A percentile compares a stretch with the other conserved stretches of the same genome.
Conservation (phyloP, 2,888 invertebrate genomes). For the Timandra comae region DNA sequence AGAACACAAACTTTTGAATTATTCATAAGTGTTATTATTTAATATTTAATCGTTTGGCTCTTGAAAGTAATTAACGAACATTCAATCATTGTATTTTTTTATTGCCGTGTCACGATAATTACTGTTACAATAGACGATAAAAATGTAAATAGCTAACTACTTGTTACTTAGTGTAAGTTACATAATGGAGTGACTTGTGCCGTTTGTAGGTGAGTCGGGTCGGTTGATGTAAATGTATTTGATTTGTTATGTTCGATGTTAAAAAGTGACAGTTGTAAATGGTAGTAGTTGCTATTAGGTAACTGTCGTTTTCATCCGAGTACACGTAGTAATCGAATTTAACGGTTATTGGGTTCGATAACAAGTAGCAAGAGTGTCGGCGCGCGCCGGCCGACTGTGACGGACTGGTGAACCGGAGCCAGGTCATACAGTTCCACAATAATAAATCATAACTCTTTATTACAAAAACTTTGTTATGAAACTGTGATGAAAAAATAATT, state of each 20-base stretch:
- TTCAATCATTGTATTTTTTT: slow-evolving; percentile 23
- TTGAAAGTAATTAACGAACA: slow-evolving; percentile 15
- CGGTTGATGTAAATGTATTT: background rate
- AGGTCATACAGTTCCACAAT: slow-evolving; percentile 29
- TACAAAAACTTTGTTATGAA: slow-evolving; percentile 19
- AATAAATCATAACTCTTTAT: slow-evolving; percentile 14
- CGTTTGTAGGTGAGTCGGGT: no score
- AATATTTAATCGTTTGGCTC: slow-evolving; percentile 11
- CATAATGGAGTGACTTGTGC: background rate
- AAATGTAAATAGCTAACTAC: slow-evolving; percentile 15
- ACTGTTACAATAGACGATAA: slow-evolving; percentile 21
- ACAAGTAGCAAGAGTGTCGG: slow-evolving; percentile 35
- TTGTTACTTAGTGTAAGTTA: slow-evolving; percentile 3
- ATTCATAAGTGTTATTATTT: slow-evolving; percentile 13
- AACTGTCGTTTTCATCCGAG: slow-evolving; percentile 54
- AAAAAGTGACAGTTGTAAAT: slow-evolving; percentile 22
- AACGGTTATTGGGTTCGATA: slow-evolving; percentile 55
- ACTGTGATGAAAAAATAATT: slow-evolving; percentile 8
- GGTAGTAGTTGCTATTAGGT: slow-evolving; percentile 23
- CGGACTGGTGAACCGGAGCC: slow-evolving; percentile 44
- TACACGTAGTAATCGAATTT: slow-evolving; percentile 66
- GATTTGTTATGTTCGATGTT: background rate
- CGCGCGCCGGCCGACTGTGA: slow-evolving; percentile 31
- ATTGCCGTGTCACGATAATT: slow-evolving; percentile 19
- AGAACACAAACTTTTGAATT: slow-evolving; percentile 11